These are phyloP conservation scores for Siniperca chuatsi DNA, from an alignment of 2,113 vertebrate genomes.

Conservation along the genomic window DNA sequence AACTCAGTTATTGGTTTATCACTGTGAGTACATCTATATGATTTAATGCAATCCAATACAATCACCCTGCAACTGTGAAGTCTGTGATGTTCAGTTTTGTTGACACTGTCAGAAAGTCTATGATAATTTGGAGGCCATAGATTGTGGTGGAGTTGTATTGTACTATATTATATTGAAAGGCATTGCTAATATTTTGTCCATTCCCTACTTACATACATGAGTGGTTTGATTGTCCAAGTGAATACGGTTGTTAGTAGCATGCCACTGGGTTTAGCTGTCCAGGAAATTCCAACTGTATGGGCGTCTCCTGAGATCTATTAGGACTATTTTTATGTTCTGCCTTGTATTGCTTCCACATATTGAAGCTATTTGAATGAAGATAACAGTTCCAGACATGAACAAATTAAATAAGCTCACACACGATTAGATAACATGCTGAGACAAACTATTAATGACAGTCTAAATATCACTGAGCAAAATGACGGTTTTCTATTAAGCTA, in stretches of 20 bases:
- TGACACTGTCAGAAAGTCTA: not conserved
- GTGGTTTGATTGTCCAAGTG: not conserved
- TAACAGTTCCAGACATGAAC: not conserved
- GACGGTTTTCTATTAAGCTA: not conserved
- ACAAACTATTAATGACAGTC: not conserved
- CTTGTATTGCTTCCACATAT: not conserved
- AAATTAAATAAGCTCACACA: conserved; percentile 9
- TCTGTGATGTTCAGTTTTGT: not conserved
- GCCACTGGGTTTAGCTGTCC: conserved; percentile 47
- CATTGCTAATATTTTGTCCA: not conserved
- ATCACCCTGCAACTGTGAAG: not conserved
- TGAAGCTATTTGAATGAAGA: not conserved
- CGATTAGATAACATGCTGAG: not conserved
- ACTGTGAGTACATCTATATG: not conserved
- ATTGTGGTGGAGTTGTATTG: not conserved
- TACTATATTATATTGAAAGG: not conserved
- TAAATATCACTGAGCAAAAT: not conserved
- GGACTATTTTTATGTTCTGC: conserved; percentile 27
- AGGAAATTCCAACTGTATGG: conserved; percentile 44
- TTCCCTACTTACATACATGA: not conserved
- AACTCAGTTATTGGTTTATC: not conserved
- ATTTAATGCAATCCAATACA: not conserved
- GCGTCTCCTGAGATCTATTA: conserved; percentile 19
- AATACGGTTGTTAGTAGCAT: not conserved
- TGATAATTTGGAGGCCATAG: not conserved